A percentile compares a stretch with the other conserved stretches of the same genome.
Evolutionary conservation across 1,140 invertebrate species (phyloP).

Genomic region (Hetaerina americana): DNA sequence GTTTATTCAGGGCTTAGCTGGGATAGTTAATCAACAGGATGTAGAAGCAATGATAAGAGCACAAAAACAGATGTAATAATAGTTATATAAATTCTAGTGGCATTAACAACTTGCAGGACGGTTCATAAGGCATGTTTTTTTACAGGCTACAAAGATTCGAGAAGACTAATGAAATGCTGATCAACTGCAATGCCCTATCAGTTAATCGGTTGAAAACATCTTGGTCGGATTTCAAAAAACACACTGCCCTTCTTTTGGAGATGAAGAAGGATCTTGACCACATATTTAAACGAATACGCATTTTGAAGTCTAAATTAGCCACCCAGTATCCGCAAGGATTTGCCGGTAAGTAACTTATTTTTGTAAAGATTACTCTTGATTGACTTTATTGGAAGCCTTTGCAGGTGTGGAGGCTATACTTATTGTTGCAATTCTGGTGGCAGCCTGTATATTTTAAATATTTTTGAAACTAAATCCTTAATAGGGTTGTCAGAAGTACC

Average conservation of each 20-base stretch:
- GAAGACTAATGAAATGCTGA: conserved; percentile 94
- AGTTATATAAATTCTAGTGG: conserved; percentile 6
- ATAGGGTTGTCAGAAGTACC: too few species aligned
- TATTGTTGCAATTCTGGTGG: too few species aligned
- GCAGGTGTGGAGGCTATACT: too few species aligned
- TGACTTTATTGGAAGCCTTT: neutral
- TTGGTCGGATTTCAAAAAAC: conserved; percentile 74
- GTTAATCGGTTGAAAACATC: conserved; percentile 65
- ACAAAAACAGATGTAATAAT: conserved; percentile 82
- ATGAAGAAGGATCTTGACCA: conserved; percentile 48
- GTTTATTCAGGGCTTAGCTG: conserved; percentile 77
- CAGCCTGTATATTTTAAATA: too few species aligned
- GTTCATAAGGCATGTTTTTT: conserved; percentile 18
- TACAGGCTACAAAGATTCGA: conserved; percentile 87
- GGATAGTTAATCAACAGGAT: conserved; percentile 81
- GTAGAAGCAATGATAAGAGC: conserved; percentile 79
- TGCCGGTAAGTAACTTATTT: conserved; percentile 33
- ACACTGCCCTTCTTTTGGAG: conserved; percentile 60
- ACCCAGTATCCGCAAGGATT: conserved; percentile 81
- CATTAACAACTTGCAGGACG: conserved; percentile 7
- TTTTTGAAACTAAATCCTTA: too few species aligned
- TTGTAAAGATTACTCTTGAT: too few species aligned
- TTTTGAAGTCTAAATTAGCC: conserved; percentile 67
- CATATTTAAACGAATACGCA: conserved; percentile 43
- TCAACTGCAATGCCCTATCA: conserved; percentile 85